Conservation (phyloP, 35 echinoderm and acorn worm species). For the Ophiothrix spiculata region DNA sequence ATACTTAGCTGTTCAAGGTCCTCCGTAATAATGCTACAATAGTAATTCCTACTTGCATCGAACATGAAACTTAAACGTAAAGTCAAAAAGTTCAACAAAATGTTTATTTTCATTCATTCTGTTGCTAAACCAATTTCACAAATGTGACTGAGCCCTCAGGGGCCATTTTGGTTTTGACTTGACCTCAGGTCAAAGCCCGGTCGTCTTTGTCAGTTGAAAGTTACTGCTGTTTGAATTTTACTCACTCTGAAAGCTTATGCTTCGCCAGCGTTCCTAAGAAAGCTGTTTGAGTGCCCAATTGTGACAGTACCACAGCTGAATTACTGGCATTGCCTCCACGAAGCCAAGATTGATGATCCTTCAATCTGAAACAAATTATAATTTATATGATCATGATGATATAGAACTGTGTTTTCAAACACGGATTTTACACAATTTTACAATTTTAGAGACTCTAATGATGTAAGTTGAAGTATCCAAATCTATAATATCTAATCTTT, state of each 20-base stretch:
- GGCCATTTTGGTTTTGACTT: background rate
- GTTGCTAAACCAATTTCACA: background rate
- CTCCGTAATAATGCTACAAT: too few relatives aligned
- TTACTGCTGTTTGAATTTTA: background rate
- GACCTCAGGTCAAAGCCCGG: too few relatives aligned
- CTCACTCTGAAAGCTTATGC: constrained; percentile 36
- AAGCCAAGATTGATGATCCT: constrained; percentile 41
- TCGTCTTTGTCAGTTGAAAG: background rate
- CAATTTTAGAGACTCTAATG: too few relatives aligned
- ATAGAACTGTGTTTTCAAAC: too few relatives aligned
- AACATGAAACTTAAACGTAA: too few relatives aligned
- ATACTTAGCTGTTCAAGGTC: too few relatives aligned
- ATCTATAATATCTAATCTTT: too few relatives aligned
- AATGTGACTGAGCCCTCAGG: background rate
- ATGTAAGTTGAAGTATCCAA: too few relatives aligned
- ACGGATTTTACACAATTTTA: too few relatives aligned
- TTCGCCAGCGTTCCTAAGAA: constrained; percentile 49
- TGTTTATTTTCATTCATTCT: background rate
- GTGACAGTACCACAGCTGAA: constrained; percentile 53
- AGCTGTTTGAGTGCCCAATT: constrained; percentile 41
- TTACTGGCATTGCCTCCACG: constrained; percentile 64
- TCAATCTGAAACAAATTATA: constrained; percentile 42
- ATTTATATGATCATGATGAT: too few relatives aligned
- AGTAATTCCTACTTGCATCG: too few relatives aligned
- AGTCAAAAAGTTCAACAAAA: background rate